A percentile compares a stretch with the other conserved stretches of the same genome.
Conservation (phyloP, 2,888 invertebrate species). For the Cosmia trapezina region DNA sequence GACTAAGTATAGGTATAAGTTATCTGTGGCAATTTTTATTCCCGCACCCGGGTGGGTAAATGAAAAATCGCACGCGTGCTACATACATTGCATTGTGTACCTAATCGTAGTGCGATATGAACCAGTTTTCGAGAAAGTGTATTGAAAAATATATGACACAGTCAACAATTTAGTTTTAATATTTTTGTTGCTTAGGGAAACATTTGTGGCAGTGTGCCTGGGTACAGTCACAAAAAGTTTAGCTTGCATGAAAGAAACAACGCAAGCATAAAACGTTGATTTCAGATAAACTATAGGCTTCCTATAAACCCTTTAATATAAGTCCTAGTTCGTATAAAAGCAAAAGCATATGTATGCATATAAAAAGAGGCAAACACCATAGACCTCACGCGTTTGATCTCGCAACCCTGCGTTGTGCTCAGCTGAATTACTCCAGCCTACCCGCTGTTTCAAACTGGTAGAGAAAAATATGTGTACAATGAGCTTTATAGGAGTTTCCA, state of each 20-base stretch:
- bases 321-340: slow-evolving; percentile 19
- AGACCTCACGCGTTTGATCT: slow-evolving; percentile 36
- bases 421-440: slow-evolving; percentile 56
- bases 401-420: slow-evolving; percentile 42
- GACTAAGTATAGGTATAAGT: no score
- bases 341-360: slow-evolving; percentile 3
- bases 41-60: no score
- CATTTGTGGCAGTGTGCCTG: background rate
- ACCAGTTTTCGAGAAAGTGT: no score
- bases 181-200: no score
- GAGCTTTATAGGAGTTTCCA: slow-evolving; percentile 51
- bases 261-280: background rate
- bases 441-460: slow-evolving; percentile 39
- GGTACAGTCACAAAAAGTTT: no score
- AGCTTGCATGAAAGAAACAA: background rate
- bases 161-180: background rate
- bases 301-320: slow-evolving; percentile 30
- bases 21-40: no score
- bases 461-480: slow-evolving; percentile 58
- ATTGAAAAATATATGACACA: no score
- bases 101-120: no score
- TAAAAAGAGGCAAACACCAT: slow-evolving; percentile 38
- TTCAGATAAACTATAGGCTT: background rate
- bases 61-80: no score
- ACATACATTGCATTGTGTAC: no score